Conservation (phyloP, 1,140 invertebrate genomes). For the Sminthurides bifidus region DNA sequence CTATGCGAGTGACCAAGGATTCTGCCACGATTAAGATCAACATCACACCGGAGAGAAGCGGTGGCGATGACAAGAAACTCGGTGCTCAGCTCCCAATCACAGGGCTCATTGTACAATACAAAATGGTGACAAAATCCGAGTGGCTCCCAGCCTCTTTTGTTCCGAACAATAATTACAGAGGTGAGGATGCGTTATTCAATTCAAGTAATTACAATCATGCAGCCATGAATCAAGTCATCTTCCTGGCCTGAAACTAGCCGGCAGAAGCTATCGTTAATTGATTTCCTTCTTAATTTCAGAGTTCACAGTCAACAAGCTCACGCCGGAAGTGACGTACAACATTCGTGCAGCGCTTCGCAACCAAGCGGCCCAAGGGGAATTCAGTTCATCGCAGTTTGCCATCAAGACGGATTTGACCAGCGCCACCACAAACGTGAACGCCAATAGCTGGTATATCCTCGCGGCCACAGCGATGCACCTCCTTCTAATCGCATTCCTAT, state of each 20-base stretch:
- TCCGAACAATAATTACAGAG: constrained; percentile 6
- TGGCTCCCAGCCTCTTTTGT: constrained; percentile 25
- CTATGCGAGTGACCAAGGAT: not conserved
- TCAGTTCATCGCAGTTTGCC: constrained; percentile 1
- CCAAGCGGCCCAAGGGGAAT: constrained; percentile 25
- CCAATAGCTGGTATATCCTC: not conserved
- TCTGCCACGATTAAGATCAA: not conserved
- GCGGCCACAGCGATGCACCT: not conserved
- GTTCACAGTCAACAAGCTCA: constrained; percentile 25
- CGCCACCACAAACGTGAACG: not conserved
- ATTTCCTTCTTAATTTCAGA: constrained; percentile 10
- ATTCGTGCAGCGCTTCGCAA: constrained; percentile 27
- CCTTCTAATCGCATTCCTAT: constrained; percentile 3
- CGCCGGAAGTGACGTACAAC: constrained; percentile 28
- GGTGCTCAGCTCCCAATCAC: constrained; percentile 21
- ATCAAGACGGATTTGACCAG: not conserved
- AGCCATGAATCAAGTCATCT: not conserved
- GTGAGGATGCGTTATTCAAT: not conserved
- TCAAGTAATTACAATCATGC: not conserved
- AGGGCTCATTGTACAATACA: constrained; percentile 30
- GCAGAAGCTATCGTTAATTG: not conserved
- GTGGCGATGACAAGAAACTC: constrained; percentile 13
- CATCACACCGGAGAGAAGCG: not conserved
- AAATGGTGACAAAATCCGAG: constrained; percentile 26
- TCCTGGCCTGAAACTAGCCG: not conserved